Base-by-base conservation (phyloP, 1,140 invertebrate genomes). In the Hormaphis cornu region DNA sequence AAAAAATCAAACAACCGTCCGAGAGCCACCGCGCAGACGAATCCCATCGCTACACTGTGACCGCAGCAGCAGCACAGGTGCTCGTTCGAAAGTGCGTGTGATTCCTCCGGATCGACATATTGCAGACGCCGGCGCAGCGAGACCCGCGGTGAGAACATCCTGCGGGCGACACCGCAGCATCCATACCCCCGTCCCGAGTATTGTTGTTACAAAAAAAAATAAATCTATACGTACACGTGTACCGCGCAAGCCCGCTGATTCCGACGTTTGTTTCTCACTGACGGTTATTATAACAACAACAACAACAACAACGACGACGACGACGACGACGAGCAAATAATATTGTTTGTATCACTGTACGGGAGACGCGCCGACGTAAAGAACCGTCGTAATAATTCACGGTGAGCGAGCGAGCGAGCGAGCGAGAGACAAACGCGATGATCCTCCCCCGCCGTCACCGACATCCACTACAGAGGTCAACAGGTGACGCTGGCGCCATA, bases 401-500 rank as follows among this genome's bases (percentile, higher is more conserved):
- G 9, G 12, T 12, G 22, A 14, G 18, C 7, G 61, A 28, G 6
- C 9, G 28, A 9, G 30, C 4, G 16, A 12, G 46, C n/a, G 46
- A 7, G 9, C 0, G 3, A 16, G 14, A 18, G 4, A 10, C 9
- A 30, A 16, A 50, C 44, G 42, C 9, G 20, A 30, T 20, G 28
- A 53, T 28, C 6, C n/a, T n/a, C n/a, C n/a, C n/a, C n/a, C n/a
- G n/a, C n/a, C n/a, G n/a, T n/a, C n/a, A 37, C 48, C 33, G 66
- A 35, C 42, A 48, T n/a, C 54, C 28, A 33, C 42, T 33, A 30
- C 42, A 28, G 14, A 66, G 61, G 61, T 66, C 61, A 66, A 66
- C 61, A 66, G 61, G 61, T 66, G 61, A 66, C 44, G 42, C n/a
- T 66, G 61, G 61, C 61, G 61, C 61, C 61, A 66, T 66, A 66